Evolutionary conservation across 2,797 vertebrate genomes (phyloP), one percentile per base, ranked within the genome.

Genomic region (Ambastaia sidthimunki): DNA sequence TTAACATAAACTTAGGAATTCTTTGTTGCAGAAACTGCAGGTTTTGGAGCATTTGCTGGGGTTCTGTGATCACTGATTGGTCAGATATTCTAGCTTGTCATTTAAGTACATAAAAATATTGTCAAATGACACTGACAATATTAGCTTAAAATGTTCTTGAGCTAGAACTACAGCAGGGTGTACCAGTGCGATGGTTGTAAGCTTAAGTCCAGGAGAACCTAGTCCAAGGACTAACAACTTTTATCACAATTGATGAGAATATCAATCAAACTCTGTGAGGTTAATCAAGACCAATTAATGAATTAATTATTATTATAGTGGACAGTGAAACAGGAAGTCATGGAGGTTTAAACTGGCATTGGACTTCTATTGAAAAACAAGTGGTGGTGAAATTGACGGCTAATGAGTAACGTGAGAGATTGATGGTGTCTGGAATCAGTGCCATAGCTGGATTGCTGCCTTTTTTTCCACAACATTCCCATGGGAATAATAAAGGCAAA

Each of bases 281-380:
- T 92, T 91, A 91, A 92, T 91, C 83, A 87, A 88, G 85, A 85
- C 67, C 83, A 88, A 87, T 88, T 83, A 86, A 90, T 89, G 83
- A 85, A 91, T 92, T 86, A 89, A 90, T 92, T 88, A 88, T 90
- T 82, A 84, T 90, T 87, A 70, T 57, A 88, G 69, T 59, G 63
- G 74, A 67, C 67, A 68, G 70, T 88, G 74, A 83, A 88, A 84
- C 86, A 82, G 74, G 84, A 75, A 83, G 83, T 82, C 82, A 69
- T 68, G 80, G 75, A 82, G 81, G 81, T 55, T 71, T 66, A 85
- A 82, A 86, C 80, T 87, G 87, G 91, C 90, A 87, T 87, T 89
- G 89, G 89, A 83, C 87, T 83, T 89, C 86, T 76, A 81, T 89
- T 87, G 87, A 83, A 88, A 90, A 93, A 88, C 87, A 89, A 92